phyloP scores from a whole-genome alignment of 2,888 invertebrate genomes.

The Atrina japonica region DNA sequence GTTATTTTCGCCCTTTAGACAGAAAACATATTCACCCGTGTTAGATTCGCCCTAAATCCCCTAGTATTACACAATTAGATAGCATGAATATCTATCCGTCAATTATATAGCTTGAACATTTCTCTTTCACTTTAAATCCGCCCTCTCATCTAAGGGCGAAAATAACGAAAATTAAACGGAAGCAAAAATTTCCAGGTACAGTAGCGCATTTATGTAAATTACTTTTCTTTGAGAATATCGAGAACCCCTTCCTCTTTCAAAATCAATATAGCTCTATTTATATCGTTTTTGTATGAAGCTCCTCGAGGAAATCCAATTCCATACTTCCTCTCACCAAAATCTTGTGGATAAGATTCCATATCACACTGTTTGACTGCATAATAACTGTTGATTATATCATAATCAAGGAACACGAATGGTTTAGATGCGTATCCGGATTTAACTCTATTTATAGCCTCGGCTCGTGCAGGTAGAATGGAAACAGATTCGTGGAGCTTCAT shows the following conservation, averaged over 20 bases:
- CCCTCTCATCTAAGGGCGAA: no score
- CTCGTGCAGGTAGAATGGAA: constrained; percentile 51
- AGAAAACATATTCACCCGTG: no score
- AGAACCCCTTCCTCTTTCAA: constrained; percentile 68
- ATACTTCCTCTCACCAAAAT: constrained; percentile 69
- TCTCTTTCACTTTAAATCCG: no score
- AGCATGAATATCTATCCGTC: no score
- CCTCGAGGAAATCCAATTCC: constrained; percentile 72
- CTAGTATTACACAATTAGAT: no score
- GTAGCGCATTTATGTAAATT: no score
- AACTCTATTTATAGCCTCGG: constrained; percentile 57
- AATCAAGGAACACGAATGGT: constrained; percentile 64
- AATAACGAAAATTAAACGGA: no score
- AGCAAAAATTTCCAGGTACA: no score
- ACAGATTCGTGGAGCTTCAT: constrained; percentile 65
- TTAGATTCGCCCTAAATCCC: no score
- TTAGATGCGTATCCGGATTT: constrained; percentile 31
- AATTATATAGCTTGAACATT: no score
- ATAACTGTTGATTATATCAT: constrained; percentile 70
- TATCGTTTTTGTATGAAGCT: constrained; percentile 71
- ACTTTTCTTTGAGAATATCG: constrained; percentile 66
- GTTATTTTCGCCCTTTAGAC: no score
- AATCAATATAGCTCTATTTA: constrained; percentile 65
- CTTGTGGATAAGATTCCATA: constrained; percentile 70
- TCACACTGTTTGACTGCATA: constrained; percentile 65